Conservation (phyloP, 2,113 vertebrate species). For the Charadrius vociferus region DNA sequence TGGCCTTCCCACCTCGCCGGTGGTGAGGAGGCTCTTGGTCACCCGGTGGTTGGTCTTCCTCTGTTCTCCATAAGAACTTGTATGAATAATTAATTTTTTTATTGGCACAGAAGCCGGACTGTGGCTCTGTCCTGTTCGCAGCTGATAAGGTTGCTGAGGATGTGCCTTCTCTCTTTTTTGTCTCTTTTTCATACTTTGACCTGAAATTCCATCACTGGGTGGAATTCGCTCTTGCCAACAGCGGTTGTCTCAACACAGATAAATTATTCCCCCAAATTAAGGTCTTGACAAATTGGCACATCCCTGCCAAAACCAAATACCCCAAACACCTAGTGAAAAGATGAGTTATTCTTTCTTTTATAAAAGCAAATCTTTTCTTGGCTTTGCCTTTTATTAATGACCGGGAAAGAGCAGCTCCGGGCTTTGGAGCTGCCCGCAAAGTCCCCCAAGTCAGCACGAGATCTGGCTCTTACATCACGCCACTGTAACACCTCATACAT, state of each 20-base stretch:
- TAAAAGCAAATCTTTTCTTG: neutral
- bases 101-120: neutral
- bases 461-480: neutral
- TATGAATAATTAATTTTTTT: neutral
- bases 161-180: neutral
- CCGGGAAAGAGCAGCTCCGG: neutral
- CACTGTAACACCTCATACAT: fast-evolving
- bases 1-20: neutral
- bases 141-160: neutral
- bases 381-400: neutral
- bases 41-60: neutral
- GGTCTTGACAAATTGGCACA: neutral
- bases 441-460: neutral
- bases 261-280: neutral
- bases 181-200: neutral
- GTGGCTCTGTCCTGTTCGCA: neutral
- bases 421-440: neutral
- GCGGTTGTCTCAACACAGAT: neutral
- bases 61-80: neutral
- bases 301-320: neutral
- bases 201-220: neutral
- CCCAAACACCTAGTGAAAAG: neutral
- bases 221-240: neutral
- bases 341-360: neutral
- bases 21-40: neutral